These are phyloP conservation scores for Anodontia alba DNA, from an alignment of 2,888 invertebrate genomes.

Conservation along the genomic window DNA sequence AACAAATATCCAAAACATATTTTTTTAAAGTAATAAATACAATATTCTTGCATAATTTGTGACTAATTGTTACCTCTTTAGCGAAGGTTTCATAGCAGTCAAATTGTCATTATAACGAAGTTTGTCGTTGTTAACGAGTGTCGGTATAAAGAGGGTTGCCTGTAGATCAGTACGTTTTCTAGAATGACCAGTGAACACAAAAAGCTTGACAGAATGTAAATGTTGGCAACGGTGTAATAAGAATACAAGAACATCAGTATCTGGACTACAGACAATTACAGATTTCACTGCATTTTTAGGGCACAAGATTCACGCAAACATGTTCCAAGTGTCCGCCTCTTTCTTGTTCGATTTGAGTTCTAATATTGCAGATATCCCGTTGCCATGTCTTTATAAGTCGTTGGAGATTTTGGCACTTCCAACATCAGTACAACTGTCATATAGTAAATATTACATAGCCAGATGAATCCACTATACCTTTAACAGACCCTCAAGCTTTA, in stretches of 20 bases:
- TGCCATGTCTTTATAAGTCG: slow-evolving; percentile 5
- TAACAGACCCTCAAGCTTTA: not conserved
- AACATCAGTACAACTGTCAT: slow-evolving; percentile 9
- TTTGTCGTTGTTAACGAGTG: too few species aligned
- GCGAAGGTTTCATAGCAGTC: too few species aligned
- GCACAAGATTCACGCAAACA: slow-evolving; percentile 28
- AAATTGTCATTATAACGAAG: too few species aligned
- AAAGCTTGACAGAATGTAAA: not conserved
- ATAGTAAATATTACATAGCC: not conserved
- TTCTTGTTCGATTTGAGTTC: slow-evolving; percentile 28
- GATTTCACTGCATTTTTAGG: not conserved
- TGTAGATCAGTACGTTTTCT: slow-evolving; percentile 9
- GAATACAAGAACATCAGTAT: slow-evolving; percentile 43
- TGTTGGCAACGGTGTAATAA: slow-evolving; percentile 20
- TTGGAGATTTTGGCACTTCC: not conserved
- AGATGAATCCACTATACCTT: not conserved
- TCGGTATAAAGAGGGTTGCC: too few species aligned
- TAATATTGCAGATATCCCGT: not conserved
- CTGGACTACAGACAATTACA: slow-evolving; percentile 26
- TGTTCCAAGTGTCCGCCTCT: slow-evolving; percentile 31
- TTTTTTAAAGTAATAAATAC: too few species aligned
- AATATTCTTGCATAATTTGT: too few species aligned
- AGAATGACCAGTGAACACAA: not conserved
- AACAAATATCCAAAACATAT: too few species aligned
- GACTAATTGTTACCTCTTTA: too few species aligned